These are phyloP conservation scores for Anodontia alba DNA, from an alignment of 2,888 invertebrate genomes.

Conservation along the genomic window DNA sequence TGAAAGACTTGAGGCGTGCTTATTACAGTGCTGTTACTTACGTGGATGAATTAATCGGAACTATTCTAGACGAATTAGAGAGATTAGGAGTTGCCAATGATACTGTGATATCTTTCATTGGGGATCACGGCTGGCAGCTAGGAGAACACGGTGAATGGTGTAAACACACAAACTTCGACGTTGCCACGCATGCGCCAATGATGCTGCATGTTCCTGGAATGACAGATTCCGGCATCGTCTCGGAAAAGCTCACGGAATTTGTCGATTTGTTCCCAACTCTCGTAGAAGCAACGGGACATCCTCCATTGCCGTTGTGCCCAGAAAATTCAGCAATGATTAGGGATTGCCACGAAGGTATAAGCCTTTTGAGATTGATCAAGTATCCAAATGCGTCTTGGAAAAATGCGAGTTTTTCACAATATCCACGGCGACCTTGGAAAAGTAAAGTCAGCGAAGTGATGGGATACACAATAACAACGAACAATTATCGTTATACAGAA, in stretches of 20 bases:
- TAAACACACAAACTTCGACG: slow-evolving; percentile 75
- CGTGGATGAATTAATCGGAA: slow-evolving; percentile 60
- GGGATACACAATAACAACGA: slow-evolving; percentile 70
- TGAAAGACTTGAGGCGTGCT: slow-evolving; percentile 57
- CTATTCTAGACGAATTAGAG: slow-evolving; percentile 56
- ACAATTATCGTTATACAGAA: slow-evolving; percentile 63
- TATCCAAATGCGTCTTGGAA: slow-evolving; percentile 42
- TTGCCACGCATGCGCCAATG: slow-evolving; percentile 71
- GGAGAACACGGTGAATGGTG: too few species aligned
- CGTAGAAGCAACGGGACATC: slow-evolving; percentile 68
- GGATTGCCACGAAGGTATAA: slow-evolving; percentile 67
- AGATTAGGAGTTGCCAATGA: slow-evolving; percentile 54
- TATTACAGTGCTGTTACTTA: slow-evolving; percentile 66
- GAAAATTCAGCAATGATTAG: slow-evolving; percentile 46
- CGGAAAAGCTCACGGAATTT: slow-evolving; percentile 66
- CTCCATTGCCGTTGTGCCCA: slow-evolving; percentile 56
- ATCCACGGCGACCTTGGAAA: slow-evolving; percentile 43
- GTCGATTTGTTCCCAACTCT: too few species aligned
- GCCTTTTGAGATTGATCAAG: slow-evolving; percentile 61
- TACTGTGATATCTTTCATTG: slow-evolving; percentile 69
- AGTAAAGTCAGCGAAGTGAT: slow-evolving; percentile 35
- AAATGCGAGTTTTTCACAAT: slow-evolving; percentile 60
- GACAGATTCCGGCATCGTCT: slow-evolving; percentile 62
- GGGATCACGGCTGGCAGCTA: slow-evolving; percentile 75
- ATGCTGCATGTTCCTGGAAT: slow-evolving; percentile 73